Evolutionary conservation across 1,140 invertebrate species (phyloP).

Genomic region (Homarus americanus): DNA sequence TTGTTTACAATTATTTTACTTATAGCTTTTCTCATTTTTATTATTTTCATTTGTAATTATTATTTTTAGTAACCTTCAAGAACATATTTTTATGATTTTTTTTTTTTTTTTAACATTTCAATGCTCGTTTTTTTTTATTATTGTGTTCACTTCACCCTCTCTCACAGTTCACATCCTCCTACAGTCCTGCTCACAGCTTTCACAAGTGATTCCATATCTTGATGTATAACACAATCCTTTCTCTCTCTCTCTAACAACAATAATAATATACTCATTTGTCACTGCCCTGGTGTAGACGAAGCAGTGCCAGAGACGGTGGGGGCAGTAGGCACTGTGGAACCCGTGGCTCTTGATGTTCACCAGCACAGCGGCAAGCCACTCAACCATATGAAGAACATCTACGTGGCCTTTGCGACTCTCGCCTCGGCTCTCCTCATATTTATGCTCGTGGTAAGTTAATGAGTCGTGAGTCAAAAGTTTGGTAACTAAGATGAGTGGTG

Average conservation of each 20-base stretch:
- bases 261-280: background rate
- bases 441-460: slow-evolving; percentile 36
- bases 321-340: slow-evolving; percentile 44
- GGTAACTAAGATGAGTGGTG: no score
- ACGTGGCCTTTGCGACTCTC: slow-evolving; percentile 55
- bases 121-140: background rate
- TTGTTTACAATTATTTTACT: no score
- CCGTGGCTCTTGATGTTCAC: slow-evolving; percentile 41
- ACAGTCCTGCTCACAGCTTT: no score
- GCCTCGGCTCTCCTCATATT: slow-evolving; percentile 46
- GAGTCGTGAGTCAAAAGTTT: no score
- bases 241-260: background rate
- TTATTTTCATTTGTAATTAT: no score
- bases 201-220: no score
- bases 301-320: slow-evolving; percentile 54
- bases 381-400: slow-evolving; percentile 64
- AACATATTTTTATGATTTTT: background rate
- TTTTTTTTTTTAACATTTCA: background rate
- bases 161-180: background rate
- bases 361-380: slow-evolving; percentile 26
- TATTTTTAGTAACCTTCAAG: no score
- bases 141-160: no score
- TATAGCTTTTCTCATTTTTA: no score
- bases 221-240: background rate
- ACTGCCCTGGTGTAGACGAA: slow-evolving; percentile 22